Evolutionary conservation across 53 echinoderm and acorn worm species (phyloP).

Genomic region (Holothuria scabra): DNA sequence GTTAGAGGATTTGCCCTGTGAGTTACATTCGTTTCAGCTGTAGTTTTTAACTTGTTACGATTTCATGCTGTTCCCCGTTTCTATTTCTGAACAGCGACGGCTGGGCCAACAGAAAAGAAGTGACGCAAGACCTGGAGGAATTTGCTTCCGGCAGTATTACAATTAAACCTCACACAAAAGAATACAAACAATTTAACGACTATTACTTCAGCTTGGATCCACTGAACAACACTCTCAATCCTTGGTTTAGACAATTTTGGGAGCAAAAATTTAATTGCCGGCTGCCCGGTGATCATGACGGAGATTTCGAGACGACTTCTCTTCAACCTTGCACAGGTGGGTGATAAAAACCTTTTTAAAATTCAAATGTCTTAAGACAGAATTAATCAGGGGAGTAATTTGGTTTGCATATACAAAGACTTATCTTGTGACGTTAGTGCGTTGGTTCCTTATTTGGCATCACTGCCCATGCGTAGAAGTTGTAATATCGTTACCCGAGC

Average conservation of each 20-base stretch:
- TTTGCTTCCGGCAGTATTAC: conserved; percentile 87
- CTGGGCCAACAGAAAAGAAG: conserved; percentile 88
- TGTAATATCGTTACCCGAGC: too few species aligned
- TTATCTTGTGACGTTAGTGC: too few species aligned
- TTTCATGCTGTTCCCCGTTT: too few species aligned
- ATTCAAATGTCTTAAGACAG: not conserved
- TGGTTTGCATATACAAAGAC: too few species aligned
- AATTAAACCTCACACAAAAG: conserved; percentile 87
- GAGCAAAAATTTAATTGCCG: conserved; percentile 82
- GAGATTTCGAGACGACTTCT: not conserved
- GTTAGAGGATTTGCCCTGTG: too few species aligned
- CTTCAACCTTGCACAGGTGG: conserved; percentile 26
- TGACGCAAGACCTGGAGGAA: conserved; percentile 62
- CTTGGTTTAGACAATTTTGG: conserved; percentile 98
- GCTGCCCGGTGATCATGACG: conserved; percentile 35
- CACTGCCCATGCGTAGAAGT: too few species aligned
- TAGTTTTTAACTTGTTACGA: too few species aligned
- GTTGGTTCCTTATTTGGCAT: too few species aligned
- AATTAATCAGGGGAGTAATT: not conserved
- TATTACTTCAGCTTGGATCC: conserved; percentile 76
- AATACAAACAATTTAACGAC: conserved; percentile 74
- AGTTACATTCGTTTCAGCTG: too few species aligned
- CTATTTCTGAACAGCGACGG: conserved; percentile 69
- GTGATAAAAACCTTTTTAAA: not conserved
- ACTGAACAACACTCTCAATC: conserved; percentile 68